These are phyloP conservation scores for Orthosia gothica DNA, from an alignment of 2,888 invertebrate species.

Conservation along the genomic window DNA sequence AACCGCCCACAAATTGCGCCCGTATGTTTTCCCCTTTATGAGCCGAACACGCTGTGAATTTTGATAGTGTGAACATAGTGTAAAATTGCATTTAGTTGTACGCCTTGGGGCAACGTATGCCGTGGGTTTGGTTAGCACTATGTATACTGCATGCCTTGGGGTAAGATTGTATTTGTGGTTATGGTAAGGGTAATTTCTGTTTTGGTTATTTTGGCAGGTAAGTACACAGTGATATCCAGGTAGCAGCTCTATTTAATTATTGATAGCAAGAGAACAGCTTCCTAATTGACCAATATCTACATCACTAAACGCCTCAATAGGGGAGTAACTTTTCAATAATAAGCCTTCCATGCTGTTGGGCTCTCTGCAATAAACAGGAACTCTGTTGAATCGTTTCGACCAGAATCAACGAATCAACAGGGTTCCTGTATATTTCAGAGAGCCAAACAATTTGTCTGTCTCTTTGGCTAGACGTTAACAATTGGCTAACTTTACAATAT, in stretches of 20 bases:
- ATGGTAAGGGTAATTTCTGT: not conserved
- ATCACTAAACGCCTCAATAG: too few species aligned
- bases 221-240: not conserved
- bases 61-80: conserved; percentile 83
- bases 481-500: conserved; percentile 18
- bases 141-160: not conserved
- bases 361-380: too few species aligned
- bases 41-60: conserved; percentile 85
- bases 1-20: conserved; percentile 44
- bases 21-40: conserved; percentile 76
- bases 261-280: too few species aligned
- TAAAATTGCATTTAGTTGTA: conserved; percentile 84
- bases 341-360: rapidly evolving
- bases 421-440: too few species aligned
- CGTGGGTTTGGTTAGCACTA: conserved; percentile 49
- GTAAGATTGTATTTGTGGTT: conserved; percentile 21
- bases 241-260: not conserved
- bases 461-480: too few species aligned
- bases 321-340: too few species aligned
- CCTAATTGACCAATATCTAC: too few species aligned
- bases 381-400: too few species aligned
- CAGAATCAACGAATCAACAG: too few species aligned
- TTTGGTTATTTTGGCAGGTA: not conserved
- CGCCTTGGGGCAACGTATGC: conserved; percentile 64
- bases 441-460: too few species aligned